These are phyloP conservation scores for Meghimatium bilineatum DNA, from an alignment of 2,888 invertebrate genomes.

Conservation along the genomic window DNA sequence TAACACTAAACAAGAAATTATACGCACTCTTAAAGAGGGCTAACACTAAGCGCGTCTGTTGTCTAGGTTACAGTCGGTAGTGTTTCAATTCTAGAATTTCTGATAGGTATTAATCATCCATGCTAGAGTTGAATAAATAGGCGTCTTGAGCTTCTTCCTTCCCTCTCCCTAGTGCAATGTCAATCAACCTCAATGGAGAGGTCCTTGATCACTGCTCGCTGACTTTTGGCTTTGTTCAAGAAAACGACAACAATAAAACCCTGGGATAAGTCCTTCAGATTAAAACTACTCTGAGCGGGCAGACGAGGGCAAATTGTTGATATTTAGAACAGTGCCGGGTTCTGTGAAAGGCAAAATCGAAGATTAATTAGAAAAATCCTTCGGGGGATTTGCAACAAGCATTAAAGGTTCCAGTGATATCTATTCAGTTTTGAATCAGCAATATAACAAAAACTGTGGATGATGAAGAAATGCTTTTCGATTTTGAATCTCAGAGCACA, in stretches of 20 bases:
- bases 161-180: slow-evolving; percentile 6
- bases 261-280: slow-evolving; percentile 40
- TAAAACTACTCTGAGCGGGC: slow-evolving; percentile 40
- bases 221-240: slow-evolving; percentile 42
- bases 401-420: slow-evolving; percentile 45
- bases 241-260: slow-evolving; percentile 43
- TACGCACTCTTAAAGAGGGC: no score
- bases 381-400: slow-evolving; percentile 43
- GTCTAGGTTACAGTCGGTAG: not conserved
- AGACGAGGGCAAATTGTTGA: slow-evolving; percentile 41
- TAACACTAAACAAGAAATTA: no score
- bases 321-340: slow-evolving; percentile 35
- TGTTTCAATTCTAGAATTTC: not conserved
- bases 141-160: not conserved
- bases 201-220: slow-evolving; percentile 36
- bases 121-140: not conserved
- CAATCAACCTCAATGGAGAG: slow-evolving; percentile 20
- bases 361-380: slow-evolving; percentile 49
- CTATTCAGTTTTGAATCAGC: slow-evolving; percentile 24
- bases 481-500: slow-evolving; percentile 28
- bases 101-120: slow-evolving; percentile 22
- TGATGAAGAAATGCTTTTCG: slow-evolving; percentile 31
- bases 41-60: no score
- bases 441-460: slow-evolving; percentile 35
- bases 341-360: slow-evolving; percentile 44